phyloP scores from a whole-genome alignment of 2,113 vertebrate species.

The Pyxicephalus adspersus region DNA sequence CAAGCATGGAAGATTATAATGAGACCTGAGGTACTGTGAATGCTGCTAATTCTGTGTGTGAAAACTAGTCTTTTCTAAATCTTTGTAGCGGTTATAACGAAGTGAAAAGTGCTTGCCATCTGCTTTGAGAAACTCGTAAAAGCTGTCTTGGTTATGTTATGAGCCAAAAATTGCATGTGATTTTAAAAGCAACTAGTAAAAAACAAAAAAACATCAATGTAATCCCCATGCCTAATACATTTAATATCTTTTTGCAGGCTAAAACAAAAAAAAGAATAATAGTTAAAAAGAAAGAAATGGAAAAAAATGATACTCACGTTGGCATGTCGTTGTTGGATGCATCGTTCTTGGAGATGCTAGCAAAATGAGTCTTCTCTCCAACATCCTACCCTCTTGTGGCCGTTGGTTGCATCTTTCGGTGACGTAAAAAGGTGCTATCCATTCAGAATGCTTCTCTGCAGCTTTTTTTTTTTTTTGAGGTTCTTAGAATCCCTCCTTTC shows the following conservation, averaged over 20 bases:
- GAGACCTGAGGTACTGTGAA: not conserved
- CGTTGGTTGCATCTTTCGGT: conserved; percentile 76
- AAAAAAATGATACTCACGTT: conserved; percentile 11
- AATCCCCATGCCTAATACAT: not conserved
- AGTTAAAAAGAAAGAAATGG: not conserved
- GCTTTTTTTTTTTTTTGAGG: conserved; percentile 65
- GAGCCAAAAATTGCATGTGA: not conserved
- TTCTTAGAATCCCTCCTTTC: conserved; percentile 67
- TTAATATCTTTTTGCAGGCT: not conserved
- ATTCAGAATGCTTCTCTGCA: conserved; percentile 76
- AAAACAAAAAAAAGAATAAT: not conserved
- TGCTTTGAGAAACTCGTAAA: not conserved
- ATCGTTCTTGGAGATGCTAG: conserved; percentile 56
- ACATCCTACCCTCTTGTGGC: conserved; percentile 71
- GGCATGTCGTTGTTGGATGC: conserved; percentile 2
- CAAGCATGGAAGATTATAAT: conserved; percentile 21
- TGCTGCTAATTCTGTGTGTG: conserved; percentile 8
- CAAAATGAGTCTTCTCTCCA: conserved; percentile 66
- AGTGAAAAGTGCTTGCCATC: not conserved
- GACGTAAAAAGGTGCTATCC: conserved; percentile 81
- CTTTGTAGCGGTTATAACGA: not conserved
- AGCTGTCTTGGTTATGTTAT: not conserved
- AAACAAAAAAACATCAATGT: not conserved
- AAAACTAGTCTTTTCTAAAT: not conserved
- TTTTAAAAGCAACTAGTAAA: not conserved